A percentile compares a stretch with the other conserved stretches of the same genome.
phyloP scores from a whole-genome alignment of 1,140 invertebrate genomes.

The Drosophila novamexicana region DNA sequence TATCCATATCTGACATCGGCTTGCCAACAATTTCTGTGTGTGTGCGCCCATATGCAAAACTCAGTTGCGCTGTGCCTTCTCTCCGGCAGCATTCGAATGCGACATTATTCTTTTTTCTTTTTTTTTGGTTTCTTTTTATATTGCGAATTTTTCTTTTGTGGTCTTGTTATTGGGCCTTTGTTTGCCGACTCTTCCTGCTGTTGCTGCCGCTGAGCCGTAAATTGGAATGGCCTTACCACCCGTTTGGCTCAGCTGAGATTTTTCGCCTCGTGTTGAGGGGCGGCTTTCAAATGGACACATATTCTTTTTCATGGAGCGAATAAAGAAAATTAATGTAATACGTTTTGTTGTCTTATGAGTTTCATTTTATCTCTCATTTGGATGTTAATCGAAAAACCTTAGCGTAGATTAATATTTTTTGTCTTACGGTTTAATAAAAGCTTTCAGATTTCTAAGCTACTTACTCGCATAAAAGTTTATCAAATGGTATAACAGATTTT shows the following conservation, averaged over 20 bases:
- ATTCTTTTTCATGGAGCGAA: slow-evolving; percentile 64
- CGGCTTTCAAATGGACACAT: slow-evolving; percentile 34
- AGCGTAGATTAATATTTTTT: not conserved
- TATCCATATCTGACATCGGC: slow-evolving; percentile 29
- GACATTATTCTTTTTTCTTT: slow-evolving; percentile 18
- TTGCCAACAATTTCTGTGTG: slow-evolving; percentile 36
- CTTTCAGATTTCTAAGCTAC: too few species aligned
- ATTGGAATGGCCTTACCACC: slow-evolving; percentile 27
- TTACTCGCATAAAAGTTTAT: too few species aligned
- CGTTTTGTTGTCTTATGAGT: slow-evolving; percentile 27
- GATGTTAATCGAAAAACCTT: not conserved
- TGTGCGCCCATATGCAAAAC: slow-evolving; percentile 59
- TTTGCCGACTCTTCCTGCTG: slow-evolving; percentile 23
- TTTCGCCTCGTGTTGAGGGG: slow-evolving; percentile 14
- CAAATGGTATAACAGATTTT: slow-evolving; percentile 16
- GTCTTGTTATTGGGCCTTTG: slow-evolving; percentile 37
- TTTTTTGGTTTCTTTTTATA: slow-evolving; percentile 17
- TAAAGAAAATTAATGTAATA: slow-evolving; percentile 53
- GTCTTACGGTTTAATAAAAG: slow-evolving; percentile 1
- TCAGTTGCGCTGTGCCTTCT: slow-evolving; percentile 28
- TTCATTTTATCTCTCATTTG: slow-evolving; percentile 14
- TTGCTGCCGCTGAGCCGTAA: slow-evolving; percentile 19
- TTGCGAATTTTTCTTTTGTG: slow-evolving; percentile 40
- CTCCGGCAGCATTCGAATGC: slow-evolving; percentile 20
- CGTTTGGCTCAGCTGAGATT: slow-evolving; percentile 20